These are phyloP conservation scores for Antedon mediterranea DNA, from an alignment of 53 echinoderm and acorn worm genomes.

Conservation along the genomic window DNA sequence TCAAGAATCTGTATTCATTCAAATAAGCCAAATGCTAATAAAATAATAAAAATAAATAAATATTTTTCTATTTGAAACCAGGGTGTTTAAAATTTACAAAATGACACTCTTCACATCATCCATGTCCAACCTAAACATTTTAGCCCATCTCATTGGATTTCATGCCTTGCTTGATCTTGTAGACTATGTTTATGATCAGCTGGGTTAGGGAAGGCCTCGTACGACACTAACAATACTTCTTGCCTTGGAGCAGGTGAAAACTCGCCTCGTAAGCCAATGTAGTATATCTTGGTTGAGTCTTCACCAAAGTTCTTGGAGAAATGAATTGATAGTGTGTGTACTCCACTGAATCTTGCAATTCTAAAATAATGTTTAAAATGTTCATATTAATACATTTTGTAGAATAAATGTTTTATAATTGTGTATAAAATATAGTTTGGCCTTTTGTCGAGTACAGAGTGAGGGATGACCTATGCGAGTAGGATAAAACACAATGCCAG, in stretches of 20 bases:
- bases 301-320: conserved; percentile 97
- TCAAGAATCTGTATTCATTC: too few relatives aligned
- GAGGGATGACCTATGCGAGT: neutral
- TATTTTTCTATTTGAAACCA: too few relatives aligned
- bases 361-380: conserved; percentile 31
- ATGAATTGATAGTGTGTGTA: conserved; percentile 75
- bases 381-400: neutral
- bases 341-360: conserved; percentile 71
- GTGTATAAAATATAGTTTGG: neutral
- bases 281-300: conserved; percentile 73
- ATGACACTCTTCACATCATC: too few relatives aligned
- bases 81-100: too few relatives aligned
- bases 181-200: conserved; percentile 74
- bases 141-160: conserved; percentile 47
- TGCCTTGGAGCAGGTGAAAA: conserved; percentile 68
- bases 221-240: conserved; percentile 45
- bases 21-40: too few relatives aligned
- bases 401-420: neutral
- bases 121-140: too few relatives aligned
- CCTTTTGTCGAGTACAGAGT: too few relatives aligned
- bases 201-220: conserved; percentile 74
- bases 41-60: too few relatives aligned
- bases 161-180: conserved; percentile 38
- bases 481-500: neutral
- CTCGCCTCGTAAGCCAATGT: conserved; percentile 88